Conservation (phyloP, 2,113 vertebrate genomes). For the Falcunculus frontatus region DNA sequence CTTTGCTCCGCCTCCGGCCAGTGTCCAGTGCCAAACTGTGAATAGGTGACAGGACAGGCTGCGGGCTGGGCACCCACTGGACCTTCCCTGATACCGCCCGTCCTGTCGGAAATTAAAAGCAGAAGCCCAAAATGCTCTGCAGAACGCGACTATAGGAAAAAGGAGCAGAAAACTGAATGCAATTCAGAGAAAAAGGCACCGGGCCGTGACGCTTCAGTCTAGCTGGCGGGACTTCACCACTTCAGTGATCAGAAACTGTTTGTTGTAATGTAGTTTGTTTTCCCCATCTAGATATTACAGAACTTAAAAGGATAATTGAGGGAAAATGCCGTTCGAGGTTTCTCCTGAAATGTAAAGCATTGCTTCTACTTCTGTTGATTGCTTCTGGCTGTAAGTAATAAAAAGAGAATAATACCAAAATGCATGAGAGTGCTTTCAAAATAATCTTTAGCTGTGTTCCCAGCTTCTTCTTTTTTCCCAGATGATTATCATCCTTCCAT, state of each 20-base stretch:
- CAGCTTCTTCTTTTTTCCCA: too few species aligned
- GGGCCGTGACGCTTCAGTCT: neutral
- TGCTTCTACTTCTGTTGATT: neutral
- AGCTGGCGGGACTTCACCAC: neutral
- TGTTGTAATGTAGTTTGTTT: neutral
- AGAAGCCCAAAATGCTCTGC: neutral
- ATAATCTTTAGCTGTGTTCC: neutral
- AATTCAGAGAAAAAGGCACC: neutral
- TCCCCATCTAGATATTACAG: neutral
- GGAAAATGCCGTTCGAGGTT: neutral
- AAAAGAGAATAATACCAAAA: neutral
- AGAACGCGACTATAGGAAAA: fast-evolving
- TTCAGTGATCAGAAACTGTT: neutral
- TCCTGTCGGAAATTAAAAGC: fast-evolving
- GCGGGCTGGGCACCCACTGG: fast-evolving
- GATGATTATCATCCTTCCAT: neutral
- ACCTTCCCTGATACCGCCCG: fast-evolving
- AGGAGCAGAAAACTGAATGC: neutral
- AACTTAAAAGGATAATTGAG: neutral
- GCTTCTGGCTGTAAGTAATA: neutral
- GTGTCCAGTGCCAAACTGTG: fast-evolving
- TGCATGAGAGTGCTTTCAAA: neutral
- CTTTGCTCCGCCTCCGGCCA: neutral
- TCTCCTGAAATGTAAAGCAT: neutral
- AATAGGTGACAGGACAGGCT: fast-evolving